Base-by-base conservation (phyloP, 2,888 invertebrate genomes). In the Daptonema setosum region DNA sequence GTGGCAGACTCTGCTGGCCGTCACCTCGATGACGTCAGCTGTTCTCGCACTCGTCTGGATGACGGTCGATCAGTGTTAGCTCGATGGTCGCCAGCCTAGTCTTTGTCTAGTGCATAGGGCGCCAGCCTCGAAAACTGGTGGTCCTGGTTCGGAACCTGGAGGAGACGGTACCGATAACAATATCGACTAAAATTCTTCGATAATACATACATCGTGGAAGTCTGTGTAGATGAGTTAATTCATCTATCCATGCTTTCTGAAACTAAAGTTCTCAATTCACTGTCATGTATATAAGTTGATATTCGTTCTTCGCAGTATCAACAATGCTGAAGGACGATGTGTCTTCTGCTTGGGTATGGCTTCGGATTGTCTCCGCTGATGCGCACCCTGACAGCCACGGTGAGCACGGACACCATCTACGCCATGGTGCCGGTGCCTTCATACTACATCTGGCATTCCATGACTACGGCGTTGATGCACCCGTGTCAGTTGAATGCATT, bases 391-490 rank as follows among this genome's bases (percentile, higher is more conserved):
- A 95, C 97, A 0, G 87, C 88, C 69, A 88, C 91, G 0, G 85
- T 97, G 1, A 90, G 90, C 68, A 93, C 93, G 0, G 93, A 97
- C 69, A 91, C 95, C 0, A 91, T 97, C 67, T 91, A 88, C 68
- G 86, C 88, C 1, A 86, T 84, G 79, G 81, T 91, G 0, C 81
- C 25, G 77, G 85, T 20, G 85, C 90, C 80, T 80, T 93, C 76
- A 67, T 85, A 0, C 73, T 85, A 1, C 91, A 95, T 76, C 76
- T 95, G 59, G 78, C 86, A 63, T 90, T 90, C 69, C 87, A 85
- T 68, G 87, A 95, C 70, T 97, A 95, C 68, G 87, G 86, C 3
- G 79, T 86, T 0, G 79, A 81, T 17, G 85, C 83, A 1, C 84
- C 87, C 1, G 69, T 76, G 76, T 75, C 64, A 66, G 71, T 63